Evolutionary conservation across 2,888 invertebrate genomes (phyloP), one percentile per base, ranked within the genome.

Genomic region (Caenorhabditis becei): DNA sequence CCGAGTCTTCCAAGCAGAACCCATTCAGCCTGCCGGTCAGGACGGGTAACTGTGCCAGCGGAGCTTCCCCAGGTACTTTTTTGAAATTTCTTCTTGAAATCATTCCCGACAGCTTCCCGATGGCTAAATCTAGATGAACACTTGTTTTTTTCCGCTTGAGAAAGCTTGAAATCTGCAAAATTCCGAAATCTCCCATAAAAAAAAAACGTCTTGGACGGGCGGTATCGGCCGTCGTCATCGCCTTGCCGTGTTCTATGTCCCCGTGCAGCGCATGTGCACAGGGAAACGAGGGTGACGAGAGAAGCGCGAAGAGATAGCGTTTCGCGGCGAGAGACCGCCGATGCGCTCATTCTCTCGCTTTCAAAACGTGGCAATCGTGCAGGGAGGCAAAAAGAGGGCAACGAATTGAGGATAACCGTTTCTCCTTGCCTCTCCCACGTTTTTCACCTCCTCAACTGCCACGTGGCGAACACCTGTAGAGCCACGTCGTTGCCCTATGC

Each of bases 21-120:
- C 89, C 89, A 49, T 90, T 90, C 86, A 80, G 80, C 54, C 75
- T 88, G 71, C 89, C 89, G 23, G 84, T 84, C 53, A 82, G 89
- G 32, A 58, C 82, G 24, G 89, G 84, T 24, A 80, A 74, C 77
- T 89, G 89, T 70, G 83, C 83, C 28, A 75, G 66, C 49, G 65
- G 56, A 51, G 77, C 67, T 32, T 53, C 58, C 49, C 35, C 56
- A 69, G 24, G 71, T 72, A 53, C 35, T 32, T 24, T 59, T 51
- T 32, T 44, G 4, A 16, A 44, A 44, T 44, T 44, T 35, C 35
- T 41, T 41, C 32, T 32, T 14, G 16, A 41, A 41, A 49, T 49
- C 8, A 8, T 3, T 4, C 23, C 26, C 24, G 53, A 53, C 18
- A 26, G 53, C 53, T 11, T 49, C 26, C 53, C 20, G 49, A 4